Evolutionary conservation across 2,113 vertebrate species (phyloP).

Genomic region (Phoxinus phoxinus): DNA sequence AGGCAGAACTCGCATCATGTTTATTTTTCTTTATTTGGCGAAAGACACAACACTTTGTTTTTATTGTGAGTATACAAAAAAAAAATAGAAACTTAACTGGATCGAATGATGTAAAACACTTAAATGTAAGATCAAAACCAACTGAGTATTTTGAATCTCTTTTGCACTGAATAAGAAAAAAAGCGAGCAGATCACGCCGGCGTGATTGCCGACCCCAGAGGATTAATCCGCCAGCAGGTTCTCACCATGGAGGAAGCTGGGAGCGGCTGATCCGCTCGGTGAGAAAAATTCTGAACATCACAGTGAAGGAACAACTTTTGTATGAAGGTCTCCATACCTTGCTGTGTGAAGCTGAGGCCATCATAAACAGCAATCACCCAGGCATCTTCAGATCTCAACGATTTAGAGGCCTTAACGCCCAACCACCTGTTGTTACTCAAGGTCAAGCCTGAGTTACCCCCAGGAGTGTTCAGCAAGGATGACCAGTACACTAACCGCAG

Average conservation of each 20-base stretch:
- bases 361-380: conserved; percentile 40
- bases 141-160: too few relatives aligned
- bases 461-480: conserved; percentile 48
- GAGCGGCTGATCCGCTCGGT: background rate
- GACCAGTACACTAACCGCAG: conserved; percentile 37
- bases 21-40: too few relatives aligned
- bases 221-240: background rate
- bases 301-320: background rate
- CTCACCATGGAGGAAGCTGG: background rate
- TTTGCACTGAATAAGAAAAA: too few relatives aligned
- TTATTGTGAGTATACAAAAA: too few relatives aligned
- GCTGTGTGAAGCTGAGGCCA: too few relatives aligned
- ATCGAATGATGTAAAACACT: too few relatives aligned
- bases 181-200: too few relatives aligned
- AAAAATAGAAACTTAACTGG: too few relatives aligned
- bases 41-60: too few relatives aligned
- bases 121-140: too few relatives aligned
- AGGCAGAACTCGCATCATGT: too few relatives aligned
- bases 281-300: background rate
- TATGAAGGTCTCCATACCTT: background rate
- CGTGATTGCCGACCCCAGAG: too few relatives aligned
- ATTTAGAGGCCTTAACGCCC: conserved; percentile 52
- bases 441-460: conserved; percentile 44
- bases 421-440: conserved; percentile 53
- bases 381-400: conserved; percentile 37